Conservation (phyloP, 2,888 invertebrate genomes). For the Trichopoda pennipes region DNA sequence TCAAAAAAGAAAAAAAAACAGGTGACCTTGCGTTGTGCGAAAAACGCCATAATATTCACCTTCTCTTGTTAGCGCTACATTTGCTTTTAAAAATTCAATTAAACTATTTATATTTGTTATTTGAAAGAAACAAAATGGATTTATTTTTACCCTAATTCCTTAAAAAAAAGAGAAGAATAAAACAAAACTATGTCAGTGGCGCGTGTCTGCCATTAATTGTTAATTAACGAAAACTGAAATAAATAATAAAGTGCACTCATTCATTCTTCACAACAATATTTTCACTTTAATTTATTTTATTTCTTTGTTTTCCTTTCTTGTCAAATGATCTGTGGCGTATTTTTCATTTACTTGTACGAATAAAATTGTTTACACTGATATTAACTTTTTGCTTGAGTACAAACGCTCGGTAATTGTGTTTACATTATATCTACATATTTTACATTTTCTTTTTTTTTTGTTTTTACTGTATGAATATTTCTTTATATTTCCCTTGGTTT, state of each 20-base stretch:
- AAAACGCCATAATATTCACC: too few relatives aligned
- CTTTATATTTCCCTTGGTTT: not conserved
- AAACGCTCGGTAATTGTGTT: slow-evolving; percentile 41
- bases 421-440: slow-evolving; percentile 22
- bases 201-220: slow-evolving; percentile 64
- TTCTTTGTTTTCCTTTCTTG: slow-evolving; percentile 23
- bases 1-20: too few relatives aligned
- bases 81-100: too few relatives aligned
- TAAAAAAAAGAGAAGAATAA: not conserved
- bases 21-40: too few relatives aligned
- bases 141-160: not conserved
- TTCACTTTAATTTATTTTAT: slow-evolving; percentile 36
- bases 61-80: too few relatives aligned
- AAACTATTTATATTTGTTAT: too few relatives aligned
- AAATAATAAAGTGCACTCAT: slow-evolving; percentile 4
- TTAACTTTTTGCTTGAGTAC: slow-evolving; percentile 35
- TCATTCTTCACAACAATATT: slow-evolving; percentile 20
- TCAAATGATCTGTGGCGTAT: slow-evolving; percentile 37
- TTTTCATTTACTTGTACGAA: slow-evolving; percentile 29
- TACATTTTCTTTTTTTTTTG: not conserved
- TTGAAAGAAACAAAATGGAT: not conserved
- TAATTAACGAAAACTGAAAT: slow-evolving; percentile 56
- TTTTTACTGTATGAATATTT: not conserved
- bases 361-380: slow-evolving; percentile 51
- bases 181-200: slow-evolving; percentile 51